Base-by-base conservation (phyloP, 2,888 invertebrate species). In the Cephus nigrinus region DNA sequence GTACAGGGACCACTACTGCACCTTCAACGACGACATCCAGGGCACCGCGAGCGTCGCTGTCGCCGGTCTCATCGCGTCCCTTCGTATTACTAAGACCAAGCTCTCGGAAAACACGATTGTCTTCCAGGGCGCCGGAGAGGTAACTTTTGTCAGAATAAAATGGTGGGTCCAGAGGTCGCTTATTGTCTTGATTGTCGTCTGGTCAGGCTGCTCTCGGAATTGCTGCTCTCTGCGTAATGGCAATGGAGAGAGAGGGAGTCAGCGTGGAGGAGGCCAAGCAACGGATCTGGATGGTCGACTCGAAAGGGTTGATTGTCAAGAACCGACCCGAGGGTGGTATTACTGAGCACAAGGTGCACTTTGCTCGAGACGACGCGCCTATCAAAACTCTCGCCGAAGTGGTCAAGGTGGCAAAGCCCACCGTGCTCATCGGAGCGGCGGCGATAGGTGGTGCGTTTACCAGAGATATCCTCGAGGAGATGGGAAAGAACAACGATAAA, bases 1-100 rank as follows among this genome's bases (percentile, higher is more conserved):
- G 91, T 99, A 99, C 92, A 94, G 98, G 71, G 93, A 97, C 86
- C 91, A 94, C 88, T 96, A 97, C 92, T 99, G 99, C 92, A 98
- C 98, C 23, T 99, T 99, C 92, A 99, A 99, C 93, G 99, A 99
- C 91, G 99, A 99, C 91, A 99, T 99, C 90, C 99, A 99, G 92
- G 98, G 98, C 88, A 98, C 99, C 5, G 99, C 99, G 3, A 94
- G 98, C 9, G 99, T 99, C 31, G 98, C 98, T 15, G 96, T 99
- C 33, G 98, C 98, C 23, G 99, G 99, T 0, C 93, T 99, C 74
- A 91, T 99, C 81, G 97, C 98, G 69, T 96, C 97, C 34, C 93
- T 98, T 71, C 93, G 96, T 80, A 92, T 98, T 85, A 98, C 98
- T 15, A 95, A 96, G 83, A 97, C 95, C 82, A 94, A 94, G 84